Evolutionary conservation across 1,140 invertebrate genomes (phyloP), one percentile per base, ranked within the genome.

Genomic region (Geopemphigus sp.): DNA sequence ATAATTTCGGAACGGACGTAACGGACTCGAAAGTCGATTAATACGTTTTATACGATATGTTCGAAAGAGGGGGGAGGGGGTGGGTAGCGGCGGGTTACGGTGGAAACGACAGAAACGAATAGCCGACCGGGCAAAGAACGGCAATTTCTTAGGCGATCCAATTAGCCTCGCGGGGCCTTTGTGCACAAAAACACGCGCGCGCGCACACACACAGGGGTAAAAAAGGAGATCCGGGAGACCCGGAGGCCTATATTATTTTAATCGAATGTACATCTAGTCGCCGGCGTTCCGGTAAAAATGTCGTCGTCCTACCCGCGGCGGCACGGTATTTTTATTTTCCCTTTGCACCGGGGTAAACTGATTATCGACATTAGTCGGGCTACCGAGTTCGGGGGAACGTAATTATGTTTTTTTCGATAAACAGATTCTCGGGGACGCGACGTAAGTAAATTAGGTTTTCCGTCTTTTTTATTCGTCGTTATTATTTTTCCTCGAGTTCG

Each of bases 291-390:
- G 74, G 39, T 61, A 61, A 76, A 78, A 57, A 78, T 22, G 19
- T 59, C 32, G 17, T 59, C 73, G 11, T 59, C 26, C 64, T 17
- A 5, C 24, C 53, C n/a, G 24, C 17, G 54, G 56, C 19, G 26
- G 19, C 29, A 5, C 2, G 50, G 24, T 72, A 54, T 50, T 78
- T 47, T 24, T 72, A 54, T 63, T 78, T 47, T 24, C 63, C 56
- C 39, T 61, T 78, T 63, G 19, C 32, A 11, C 26, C 15, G 17
- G 24, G 19, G 15, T 61, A 63, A 78, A 78, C 57, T 78, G 74
- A 78, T 78, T 78, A 78, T 78, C 56, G 57, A 47, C 39, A 61
- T 78, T 78, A 78, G 56, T 47, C 74, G 74, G 32, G 54, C 73
- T 76, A 76, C 54, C 73, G 56, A 76, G 47, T 57, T 32, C 50